Conservation (phyloP, 2,797 vertebrate species). For the Arvicola amphibius region DNA sequence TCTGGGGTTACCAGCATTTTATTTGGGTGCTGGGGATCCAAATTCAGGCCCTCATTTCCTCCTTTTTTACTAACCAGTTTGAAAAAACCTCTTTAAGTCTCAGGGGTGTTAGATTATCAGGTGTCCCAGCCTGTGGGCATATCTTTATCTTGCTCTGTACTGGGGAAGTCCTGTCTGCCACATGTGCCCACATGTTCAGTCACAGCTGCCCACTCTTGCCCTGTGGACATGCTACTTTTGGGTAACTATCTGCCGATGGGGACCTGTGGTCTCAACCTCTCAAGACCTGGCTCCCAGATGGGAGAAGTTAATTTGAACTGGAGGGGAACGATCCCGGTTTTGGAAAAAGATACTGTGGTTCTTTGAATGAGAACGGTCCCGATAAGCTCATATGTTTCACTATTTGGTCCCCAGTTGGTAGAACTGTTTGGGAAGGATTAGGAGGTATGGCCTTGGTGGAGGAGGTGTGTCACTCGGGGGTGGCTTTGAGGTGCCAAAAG, state of each 20-base stretch:
- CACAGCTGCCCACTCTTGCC: not conserved
- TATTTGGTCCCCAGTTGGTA: not conserved
- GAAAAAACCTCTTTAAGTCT: not conserved
- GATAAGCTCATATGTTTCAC: not conserved
- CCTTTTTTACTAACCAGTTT: not conserved
- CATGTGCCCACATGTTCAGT: not conserved
- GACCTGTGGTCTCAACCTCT: not conserved
- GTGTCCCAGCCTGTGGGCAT: not conserved
- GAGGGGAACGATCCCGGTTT: not conserved
- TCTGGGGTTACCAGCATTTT: not conserved
- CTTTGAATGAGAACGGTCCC: not conserved
- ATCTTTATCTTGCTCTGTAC: not conserved
- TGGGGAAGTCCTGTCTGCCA: not conserved
- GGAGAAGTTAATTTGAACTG: not conserved
- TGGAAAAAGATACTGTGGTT: not conserved
- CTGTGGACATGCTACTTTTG: not conserved
- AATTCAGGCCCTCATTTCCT: not conserved
- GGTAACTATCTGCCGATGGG: not conserved
- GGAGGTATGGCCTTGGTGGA: not conserved
- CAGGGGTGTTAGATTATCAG: not conserved
- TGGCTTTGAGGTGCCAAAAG: not conserved
- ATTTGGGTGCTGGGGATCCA: not conserved
- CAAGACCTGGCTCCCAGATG: not conserved
- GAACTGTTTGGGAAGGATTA: not conserved
- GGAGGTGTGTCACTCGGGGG: not conserved